Conservation (phyloP, 2,797 vertebrate genomes). For the Gobio occitaniae region DNA sequence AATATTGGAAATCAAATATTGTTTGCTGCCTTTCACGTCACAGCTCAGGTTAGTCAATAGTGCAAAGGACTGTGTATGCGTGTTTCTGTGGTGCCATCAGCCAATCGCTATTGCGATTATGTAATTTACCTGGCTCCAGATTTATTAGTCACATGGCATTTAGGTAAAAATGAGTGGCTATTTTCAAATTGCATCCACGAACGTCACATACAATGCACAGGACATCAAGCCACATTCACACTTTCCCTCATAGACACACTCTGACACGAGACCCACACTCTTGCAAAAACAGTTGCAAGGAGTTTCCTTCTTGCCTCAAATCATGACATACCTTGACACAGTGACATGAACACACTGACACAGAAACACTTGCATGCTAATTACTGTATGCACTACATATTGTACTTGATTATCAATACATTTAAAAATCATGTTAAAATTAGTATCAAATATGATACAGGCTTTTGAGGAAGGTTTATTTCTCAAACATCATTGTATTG, state of each 20-base stretch:
- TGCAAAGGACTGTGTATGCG: too few species aligned
- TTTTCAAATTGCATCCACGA: background rate
- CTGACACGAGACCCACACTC: slow-evolving; percentile 5
- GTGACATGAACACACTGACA: slow-evolving; percentile 78
- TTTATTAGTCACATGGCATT: background rate
- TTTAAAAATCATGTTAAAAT: background rate
- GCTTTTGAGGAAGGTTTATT: background rate
- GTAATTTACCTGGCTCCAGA: background rate
- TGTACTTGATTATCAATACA: background rate
- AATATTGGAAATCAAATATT: background rate
- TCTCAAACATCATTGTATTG: background rate
- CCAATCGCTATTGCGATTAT: background rate
- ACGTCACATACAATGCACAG: background rate
- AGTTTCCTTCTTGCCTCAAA: slow-evolving; percentile 71
- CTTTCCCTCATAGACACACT: background rate
- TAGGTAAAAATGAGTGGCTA: background rate
- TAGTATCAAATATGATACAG: background rate
- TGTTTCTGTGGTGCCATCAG: background rate
- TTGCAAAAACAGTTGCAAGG: slow-evolving; percentile 52
- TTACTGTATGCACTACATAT: background rate
- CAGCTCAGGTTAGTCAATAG: background rate
- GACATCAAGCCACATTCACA: background rate
- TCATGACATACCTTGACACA: slow-evolving; percentile 80
- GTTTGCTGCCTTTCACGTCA: background rate
- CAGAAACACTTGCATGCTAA: slow-evolving; percentile 55